A percentile compares a stretch with the other conserved stretches of the same genome.
Evolutionary conservation across 2,113 vertebrate genomes (phyloP).

Genomic region (Charina bottae): DNA sequence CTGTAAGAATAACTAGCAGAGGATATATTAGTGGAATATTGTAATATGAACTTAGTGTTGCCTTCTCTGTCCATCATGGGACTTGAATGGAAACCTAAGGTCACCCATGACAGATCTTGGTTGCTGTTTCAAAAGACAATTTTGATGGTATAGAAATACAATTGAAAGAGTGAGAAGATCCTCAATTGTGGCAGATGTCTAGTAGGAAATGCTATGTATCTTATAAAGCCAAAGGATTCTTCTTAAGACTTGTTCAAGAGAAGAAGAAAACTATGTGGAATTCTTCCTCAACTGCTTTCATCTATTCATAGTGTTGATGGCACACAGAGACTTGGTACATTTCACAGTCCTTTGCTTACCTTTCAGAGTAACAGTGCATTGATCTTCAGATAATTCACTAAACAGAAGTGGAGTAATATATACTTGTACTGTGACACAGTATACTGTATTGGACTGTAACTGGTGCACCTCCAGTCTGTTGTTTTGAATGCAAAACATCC

Average conservation of each 20-base stretch:
- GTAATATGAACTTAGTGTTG: neutral
- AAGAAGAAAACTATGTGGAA: neutral
- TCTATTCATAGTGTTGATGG: neutral
- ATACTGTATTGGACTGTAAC: constrained; percentile 72
- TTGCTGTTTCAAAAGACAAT: neutral
- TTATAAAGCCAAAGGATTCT: neutral
- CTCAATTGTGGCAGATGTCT: neutral
- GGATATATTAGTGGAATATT: neutral
- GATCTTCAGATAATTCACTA: constrained; percentile 62
- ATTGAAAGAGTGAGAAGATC: neutral
- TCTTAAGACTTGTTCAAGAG: neutral
- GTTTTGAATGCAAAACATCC: constrained; percentile 69
- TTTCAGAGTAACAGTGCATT: constrained; percentile 72
- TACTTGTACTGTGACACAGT: constrained; percentile 74
- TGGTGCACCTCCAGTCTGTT: constrained; percentile 62
- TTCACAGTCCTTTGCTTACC: constrained; percentile 64
- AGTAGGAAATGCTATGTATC: neutral
- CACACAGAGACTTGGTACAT: neutral
- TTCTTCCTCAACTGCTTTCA: neutral
- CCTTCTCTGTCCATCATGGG: neutral
- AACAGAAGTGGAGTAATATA: constrained; percentile 50
- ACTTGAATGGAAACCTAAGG: neutral
- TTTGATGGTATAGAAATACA: neutral
- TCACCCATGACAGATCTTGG: neutral
- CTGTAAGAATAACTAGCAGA: neutral